Evolutionary conservation across 2,888 invertebrate species (phyloP).

Genomic region (Merodon equestris): DNA sequence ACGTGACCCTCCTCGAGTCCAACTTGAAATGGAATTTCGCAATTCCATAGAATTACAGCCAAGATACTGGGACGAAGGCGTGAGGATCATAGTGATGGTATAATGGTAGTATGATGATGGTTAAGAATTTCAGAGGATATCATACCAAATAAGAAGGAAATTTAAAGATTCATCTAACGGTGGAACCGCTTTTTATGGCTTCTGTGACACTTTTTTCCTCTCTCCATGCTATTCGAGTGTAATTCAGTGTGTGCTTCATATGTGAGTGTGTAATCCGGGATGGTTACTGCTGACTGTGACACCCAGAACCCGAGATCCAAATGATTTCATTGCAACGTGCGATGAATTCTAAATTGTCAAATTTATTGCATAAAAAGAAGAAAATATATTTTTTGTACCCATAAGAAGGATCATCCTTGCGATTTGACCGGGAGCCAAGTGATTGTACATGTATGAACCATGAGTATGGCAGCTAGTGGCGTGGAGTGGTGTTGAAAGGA

Average conservation of each 20-base stretch:
- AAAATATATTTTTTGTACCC: slow-evolving; percentile 1
- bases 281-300: slow-evolving; percentile 14
- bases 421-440: slow-evolving; percentile 49
- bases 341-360: slow-evolving; percentile 53
- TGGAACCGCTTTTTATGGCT: slow-evolving; percentile 61
- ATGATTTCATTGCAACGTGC: slow-evolving; percentile 66
- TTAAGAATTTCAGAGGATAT: too few species aligned
- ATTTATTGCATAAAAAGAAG: slow-evolving; percentile 5
- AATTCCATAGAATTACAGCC: slow-evolving; percentile 56
- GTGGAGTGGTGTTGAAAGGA: background rate
- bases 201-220: slow-evolving; percentile 45
- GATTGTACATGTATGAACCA: slow-evolving; percentile 36
- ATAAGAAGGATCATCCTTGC: slow-evolving; percentile 36
- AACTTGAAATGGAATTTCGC: slow-evolving; percentile 65
- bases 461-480: background rate
- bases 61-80: slow-evolving; percentile 2
- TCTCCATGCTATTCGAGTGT: background rate
- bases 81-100: background rate
- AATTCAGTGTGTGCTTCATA: slow-evolving; percentile 53
- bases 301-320: slow-evolving; percentile 41
- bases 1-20: slow-evolving; percentile 70
- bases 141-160: slow-evolving; percentile 10
- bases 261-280: slow-evolving; percentile 8
- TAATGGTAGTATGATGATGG: background rate
- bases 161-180: slow-evolving; percentile 58